phyloP scores from a whole-genome alignment of 1,140 invertebrate species.

The Riptortus pedestris region DNA sequence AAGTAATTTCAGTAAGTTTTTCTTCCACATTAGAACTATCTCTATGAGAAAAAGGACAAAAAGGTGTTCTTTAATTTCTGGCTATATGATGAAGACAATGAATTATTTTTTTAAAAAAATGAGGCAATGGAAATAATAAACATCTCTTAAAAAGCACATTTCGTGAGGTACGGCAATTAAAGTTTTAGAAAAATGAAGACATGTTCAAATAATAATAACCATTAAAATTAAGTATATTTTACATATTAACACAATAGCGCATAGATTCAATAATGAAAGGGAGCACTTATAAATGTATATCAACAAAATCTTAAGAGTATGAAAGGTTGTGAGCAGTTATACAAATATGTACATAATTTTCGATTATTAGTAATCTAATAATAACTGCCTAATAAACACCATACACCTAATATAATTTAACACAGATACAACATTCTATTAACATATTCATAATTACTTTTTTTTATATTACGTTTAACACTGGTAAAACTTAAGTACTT shows the following conservation, averaged over 20 bases:
- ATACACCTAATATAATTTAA: conserved; percentile 27
- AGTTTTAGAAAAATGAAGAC: not conserved
- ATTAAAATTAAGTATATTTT: not conserved
- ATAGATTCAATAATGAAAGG: not conserved
- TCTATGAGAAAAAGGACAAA: too few relatives aligned
- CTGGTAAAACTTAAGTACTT: conserved; percentile 25
- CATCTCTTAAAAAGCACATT: not conserved
- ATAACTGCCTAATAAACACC: conserved; percentile 23
- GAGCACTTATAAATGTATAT: not conserved
- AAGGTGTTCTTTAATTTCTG: too few relatives aligned
- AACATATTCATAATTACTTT: conserved; percentile 20
- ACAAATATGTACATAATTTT: not conserved
- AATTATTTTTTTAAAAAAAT: too few relatives aligned
- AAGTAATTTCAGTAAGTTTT: not conserved
- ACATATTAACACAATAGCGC: not conserved
- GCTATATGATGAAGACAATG: too few relatives aligned
- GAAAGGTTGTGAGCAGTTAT: conserved; percentile 8
- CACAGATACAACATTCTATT: conserved; percentile 25
- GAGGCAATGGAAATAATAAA: too few relatives aligned
- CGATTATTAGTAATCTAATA: not conserved
- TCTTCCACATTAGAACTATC: not conserved
- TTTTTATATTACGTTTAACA: conserved; percentile 21
- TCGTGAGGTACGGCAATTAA: not conserved
- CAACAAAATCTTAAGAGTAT: conserved; percentile 6
- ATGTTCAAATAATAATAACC: not conserved